These are phyloP conservation scores for Antheraea yamamai DNA, from an alignment of 2,888 invertebrate genomes.

Conservation along the genomic window DNA sequence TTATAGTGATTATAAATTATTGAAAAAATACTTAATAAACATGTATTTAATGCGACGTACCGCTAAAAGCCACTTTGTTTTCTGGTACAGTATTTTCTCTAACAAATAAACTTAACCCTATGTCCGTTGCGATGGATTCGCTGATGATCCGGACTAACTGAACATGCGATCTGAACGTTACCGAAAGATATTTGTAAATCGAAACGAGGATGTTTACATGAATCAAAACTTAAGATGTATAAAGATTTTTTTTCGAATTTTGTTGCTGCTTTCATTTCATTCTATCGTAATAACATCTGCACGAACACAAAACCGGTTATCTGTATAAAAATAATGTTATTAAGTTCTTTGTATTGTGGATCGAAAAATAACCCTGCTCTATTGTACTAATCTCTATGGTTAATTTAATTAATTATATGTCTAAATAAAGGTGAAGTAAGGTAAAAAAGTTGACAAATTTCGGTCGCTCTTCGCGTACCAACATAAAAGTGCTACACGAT, in stretches of 20 bases:
- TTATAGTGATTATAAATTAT: conserved; percentile 4
- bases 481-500: conserved; percentile 53
- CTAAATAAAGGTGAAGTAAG: conserved; percentile 79
- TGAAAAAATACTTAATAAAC: background rate
- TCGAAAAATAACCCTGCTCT: conserved; percentile 83
- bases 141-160: conserved; percentile 62
- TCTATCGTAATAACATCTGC: conserved; percentile 73
- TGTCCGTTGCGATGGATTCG: conserved; percentile 50
- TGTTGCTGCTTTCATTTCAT: conserved; percentile 57
- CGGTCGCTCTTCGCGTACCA: conserved; percentile 60
- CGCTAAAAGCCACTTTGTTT: conserved; percentile 61
- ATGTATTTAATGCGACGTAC: conserved; percentile 28
- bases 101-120: conserved; percentile 80
- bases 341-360: conserved; percentile 76
- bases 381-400: conserved; percentile 81
- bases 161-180: conserved; percentile 68
- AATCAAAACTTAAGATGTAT: conserved; percentile 69
- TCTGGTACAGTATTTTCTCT: conserved; percentile 71
- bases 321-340: conserved; percentile 81
- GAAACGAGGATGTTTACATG: conserved; percentile 74
- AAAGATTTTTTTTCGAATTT: conserved; percentile 67
- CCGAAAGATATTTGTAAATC: conserved; percentile 66
- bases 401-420: conserved; percentile 77
- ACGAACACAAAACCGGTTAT: conserved; percentile 79
- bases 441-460: conserved; percentile 78